These are phyloP conservation scores for Atta colombica DNA, from an alignment of 1,140 invertebrate species.

Conservation along the genomic window DNA sequence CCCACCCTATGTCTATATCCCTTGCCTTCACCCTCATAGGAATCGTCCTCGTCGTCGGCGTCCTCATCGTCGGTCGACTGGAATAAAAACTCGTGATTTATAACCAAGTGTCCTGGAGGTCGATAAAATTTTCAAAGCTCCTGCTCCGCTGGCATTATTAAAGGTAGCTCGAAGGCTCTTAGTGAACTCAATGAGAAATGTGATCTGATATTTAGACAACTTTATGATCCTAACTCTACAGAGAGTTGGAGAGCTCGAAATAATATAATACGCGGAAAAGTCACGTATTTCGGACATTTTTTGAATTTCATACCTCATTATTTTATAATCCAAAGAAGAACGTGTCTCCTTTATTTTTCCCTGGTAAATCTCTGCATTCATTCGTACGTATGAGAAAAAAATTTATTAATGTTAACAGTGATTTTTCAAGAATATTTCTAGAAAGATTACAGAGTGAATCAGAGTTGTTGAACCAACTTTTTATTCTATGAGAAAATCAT, in stretches of 20 bases:
- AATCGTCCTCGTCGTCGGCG: conserved; percentile 42
- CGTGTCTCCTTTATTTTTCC: conserved; percentile 5
- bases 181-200: conserved; percentile 51
- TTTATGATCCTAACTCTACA: conserved; percentile 20
- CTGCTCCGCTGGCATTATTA: conserved; percentile 47
- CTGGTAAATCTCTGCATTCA: conserved; percentile 3
- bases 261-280: conserved; percentile 15
- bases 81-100: conserved; percentile 79
- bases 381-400: neutral
- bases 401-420: neutral
- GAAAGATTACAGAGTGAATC: neutral
- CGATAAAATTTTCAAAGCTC: conserved; percentile 74
- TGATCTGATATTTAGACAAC: conserved; percentile 45
- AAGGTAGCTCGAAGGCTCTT: conserved; percentile 55
- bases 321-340: conserved; percentile 21
- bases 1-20: neutral
- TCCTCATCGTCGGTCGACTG: conserved; percentile 55
- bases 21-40: conserved; percentile 25
- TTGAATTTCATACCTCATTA: conserved; percentile 51
- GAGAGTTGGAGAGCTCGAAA: neutral
- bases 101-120: conserved; percentile 54
- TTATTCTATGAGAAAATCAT: too few relatives aligned
- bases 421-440: conserved; percentile 28
- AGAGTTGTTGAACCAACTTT: too few relatives aligned
- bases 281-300: conserved; percentile 47